Evolutionary conservation across 2,113 vertebrate species (phyloP).

Genomic region (Polypterus bichir): DNA sequence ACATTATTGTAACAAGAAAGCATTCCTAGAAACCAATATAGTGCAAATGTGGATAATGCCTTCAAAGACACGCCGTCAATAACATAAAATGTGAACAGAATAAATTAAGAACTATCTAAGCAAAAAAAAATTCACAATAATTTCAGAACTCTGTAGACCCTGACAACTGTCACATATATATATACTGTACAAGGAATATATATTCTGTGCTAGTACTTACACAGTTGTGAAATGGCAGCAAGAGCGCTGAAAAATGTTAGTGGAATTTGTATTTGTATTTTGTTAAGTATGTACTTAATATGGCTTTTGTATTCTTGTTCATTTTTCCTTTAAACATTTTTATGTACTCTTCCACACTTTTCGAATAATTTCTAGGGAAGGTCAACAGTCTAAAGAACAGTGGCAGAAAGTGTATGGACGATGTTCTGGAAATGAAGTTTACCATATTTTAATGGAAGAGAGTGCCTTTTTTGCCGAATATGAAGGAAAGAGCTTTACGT

Average conservation of each 20-base stretch:
- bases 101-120: no score
- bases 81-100: no score
- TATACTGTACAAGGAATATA: no score
- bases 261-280: neutral
- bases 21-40: no score
- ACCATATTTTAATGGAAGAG: slow-evolving; percentile 85
- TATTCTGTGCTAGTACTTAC: no score
- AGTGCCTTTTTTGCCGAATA: slow-evolving; percentile 93
- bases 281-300: slow-evolving; percentile 9
- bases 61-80: no score
- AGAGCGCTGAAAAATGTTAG: neutral
- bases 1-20: no score
- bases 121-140: no score
- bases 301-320: neutral
- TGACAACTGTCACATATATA: no score
- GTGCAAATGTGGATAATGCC: no score
- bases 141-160: no score
- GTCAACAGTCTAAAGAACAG: slow-evolving; percentile 81
- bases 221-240: no score
- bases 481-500: slow-evolving; percentile 90
- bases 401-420: slow-evolving; percentile 94
- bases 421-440: slow-evolving; percentile 92
- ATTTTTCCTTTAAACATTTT: neutral
- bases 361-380: slow-evolving; percentile 60
- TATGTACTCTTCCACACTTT: slow-evolving; percentile 16